Percentiles rank a stretch among this genome's conserved stretches.
phyloP scores from a whole-genome alignment of 2,888 invertebrate species.

The Blomia tropicalis region DNA sequence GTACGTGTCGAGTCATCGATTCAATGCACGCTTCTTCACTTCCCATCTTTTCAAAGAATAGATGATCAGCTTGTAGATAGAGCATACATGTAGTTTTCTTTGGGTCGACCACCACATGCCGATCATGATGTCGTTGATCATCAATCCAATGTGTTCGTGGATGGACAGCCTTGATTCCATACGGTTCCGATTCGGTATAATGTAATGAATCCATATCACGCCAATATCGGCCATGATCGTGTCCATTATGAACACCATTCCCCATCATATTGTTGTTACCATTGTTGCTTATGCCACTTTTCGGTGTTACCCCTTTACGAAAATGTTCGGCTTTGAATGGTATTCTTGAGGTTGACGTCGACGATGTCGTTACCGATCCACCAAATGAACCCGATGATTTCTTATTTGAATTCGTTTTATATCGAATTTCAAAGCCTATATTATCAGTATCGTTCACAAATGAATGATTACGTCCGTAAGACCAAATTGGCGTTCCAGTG shows the following conservation, averaged over 20 bases:
- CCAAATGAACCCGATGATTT: background rate
- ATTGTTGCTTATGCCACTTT: background rate
- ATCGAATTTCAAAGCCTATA: background rate
- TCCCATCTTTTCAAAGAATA: constrained; percentile 84
- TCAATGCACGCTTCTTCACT: constrained; percentile 86
- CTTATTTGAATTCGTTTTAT: background rate
- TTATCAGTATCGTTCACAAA: background rate
- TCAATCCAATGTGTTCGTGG: constrained; percentile 29
- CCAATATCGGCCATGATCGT: constrained; percentile 22
- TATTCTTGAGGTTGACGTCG: background rate
- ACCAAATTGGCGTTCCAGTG: background rate
- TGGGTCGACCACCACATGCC: constrained; percentile 29
- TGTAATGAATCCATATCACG: constrained; percentile 28
- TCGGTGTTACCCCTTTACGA: background rate
- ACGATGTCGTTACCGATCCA: background rate
- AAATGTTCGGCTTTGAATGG: constrained; percentile 6
- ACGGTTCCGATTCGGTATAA: constrained; percentile 28
- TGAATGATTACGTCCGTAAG: background rate
- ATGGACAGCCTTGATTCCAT: constrained; percentile 29
- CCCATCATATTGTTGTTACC: background rate
- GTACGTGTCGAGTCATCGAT: constrained; percentile 83
- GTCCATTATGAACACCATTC: background rate
- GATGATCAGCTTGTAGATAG: constrained; percentile 79
- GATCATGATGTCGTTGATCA: constrained; percentile 26
- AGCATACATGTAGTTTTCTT: constrained; percentile 73